phyloP scores from a whole-genome alignment of 2,797 vertebrate species.

The Triplophysa bombifrons region DNA sequence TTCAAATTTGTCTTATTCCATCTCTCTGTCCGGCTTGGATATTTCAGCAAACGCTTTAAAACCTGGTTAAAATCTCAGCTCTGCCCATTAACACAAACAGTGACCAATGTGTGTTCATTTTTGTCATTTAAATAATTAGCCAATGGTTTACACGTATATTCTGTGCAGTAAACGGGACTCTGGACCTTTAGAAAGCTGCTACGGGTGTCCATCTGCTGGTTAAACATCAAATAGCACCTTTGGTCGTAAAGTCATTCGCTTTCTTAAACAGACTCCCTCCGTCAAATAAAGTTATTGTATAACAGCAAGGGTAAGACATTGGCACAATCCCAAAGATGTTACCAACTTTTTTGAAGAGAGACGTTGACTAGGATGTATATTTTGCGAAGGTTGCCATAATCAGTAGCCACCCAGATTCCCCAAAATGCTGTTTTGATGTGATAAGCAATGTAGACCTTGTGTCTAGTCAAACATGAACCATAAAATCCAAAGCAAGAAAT shows the following conservation, averaged over 20 bases:
- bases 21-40: constrained; percentile 21
- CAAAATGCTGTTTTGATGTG: constrained; percentile 59
- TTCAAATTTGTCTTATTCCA: constrained; percentile 24
- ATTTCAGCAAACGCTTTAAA: constrained; percentile 9
- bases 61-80: constrained; percentile 12
- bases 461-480: constrained; percentile 74
- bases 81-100: not conserved
- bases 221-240: constrained; percentile 47
- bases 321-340: not conserved
- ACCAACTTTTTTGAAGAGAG: not conserved
- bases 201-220: constrained; percentile 63
- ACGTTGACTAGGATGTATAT: too few species aligned
- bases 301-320: not conserved
- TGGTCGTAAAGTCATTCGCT: not conserved
- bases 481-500: constrained; percentile 63
- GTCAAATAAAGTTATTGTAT: not conserved
- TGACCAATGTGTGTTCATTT: not conserved
- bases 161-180: not conserved
- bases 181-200: constrained; percentile 4
- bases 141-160: not conserved
- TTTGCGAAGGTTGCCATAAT: too few species aligned
- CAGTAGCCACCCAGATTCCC: too few species aligned
- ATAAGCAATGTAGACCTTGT: constrained; percentile 78
- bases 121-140: not conserved
- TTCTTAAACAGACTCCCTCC: not conserved